Conservation (phyloP, 1,140 invertebrate genomes). For the Diploscapter pachys region DNA sequence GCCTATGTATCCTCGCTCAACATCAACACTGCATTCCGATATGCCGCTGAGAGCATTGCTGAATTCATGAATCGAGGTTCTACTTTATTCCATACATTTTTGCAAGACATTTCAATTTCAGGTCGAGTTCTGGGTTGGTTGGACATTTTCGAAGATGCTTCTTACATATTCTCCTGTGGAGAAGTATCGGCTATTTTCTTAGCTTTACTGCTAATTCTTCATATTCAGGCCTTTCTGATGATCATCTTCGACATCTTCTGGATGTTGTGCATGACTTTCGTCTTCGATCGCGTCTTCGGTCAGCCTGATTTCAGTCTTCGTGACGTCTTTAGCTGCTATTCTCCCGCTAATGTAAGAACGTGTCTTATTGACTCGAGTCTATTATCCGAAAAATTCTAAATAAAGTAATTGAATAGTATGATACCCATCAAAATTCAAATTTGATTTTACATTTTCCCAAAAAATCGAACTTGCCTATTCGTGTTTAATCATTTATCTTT, state of each 20-base stretch:
- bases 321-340: slow-evolving; percentile 8
- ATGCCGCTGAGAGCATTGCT: background rate
- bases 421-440: slow-evolving; percentile 9
- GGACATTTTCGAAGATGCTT: slow-evolving; percentile 15
- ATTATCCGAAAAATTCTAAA: background rate
- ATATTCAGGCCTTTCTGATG: slow-evolving; percentile 14
- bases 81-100: slow-evolving; percentile 1
- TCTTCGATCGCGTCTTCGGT: slow-evolving; percentile 22
- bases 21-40: too few species aligned
- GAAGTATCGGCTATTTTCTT: too few species aligned
- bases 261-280: slow-evolving; percentile 16
- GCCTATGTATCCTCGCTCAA: too few species aligned
- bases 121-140: slow-evolving; percentile 9
- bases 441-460: background rate
- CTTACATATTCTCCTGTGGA: slow-evolving; percentile 7
- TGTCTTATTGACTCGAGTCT: background rate
- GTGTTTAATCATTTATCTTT: too few species aligned
- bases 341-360: background rate
- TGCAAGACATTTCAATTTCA: slow-evolving; percentile 1
- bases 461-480: too few species aligned
- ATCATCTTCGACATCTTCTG: slow-evolving; percentile 23
- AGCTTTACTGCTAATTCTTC: too few species aligned
- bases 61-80: slow-evolving; percentile 13
- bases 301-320: background rate
- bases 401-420: background rate